Base-by-base conservation (phyloP, 2,797 vertebrate genomes). In the Mionectes olivaceus region DNA sequence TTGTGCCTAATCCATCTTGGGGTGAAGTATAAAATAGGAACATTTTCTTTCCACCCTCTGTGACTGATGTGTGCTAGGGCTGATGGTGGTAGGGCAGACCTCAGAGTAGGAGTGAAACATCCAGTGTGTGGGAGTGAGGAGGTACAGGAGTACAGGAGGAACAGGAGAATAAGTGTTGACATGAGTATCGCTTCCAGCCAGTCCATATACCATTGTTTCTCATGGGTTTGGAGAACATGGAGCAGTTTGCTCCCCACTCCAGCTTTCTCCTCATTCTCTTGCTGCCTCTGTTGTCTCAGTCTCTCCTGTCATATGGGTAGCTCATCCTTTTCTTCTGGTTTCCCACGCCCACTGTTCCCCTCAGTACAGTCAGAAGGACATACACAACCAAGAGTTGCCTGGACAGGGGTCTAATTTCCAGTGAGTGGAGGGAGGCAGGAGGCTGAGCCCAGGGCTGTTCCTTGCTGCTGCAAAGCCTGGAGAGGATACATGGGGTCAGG, bases 281-380 rank as follows among this genome's bases (percentile, higher is more conserved):
- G 9, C 59, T 52, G 47, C 16, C 19, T 35, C 0, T 10, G 16
- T 24, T 68, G 32, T 53, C 41, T 73, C 53, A 3, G 37, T 21
- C 47, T 67, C 73, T 86, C 49, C 67, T 35, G 12, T 23, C 23
- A 0, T 9, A 19, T 46, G 14, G 6, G 28, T 53, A 64, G 56
- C 70, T 78, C 1, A 3, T 47, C 35, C 57, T n/a, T 75, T 75
- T 53, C 61, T 67, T 55, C 65, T 60, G 57, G 30, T 46, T 46
- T 30, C 15, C 5, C 11, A 19, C 8, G 19, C 2, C 2, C n/a
- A 1, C 50, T 7, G 63, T 19, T 76, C 41, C 55, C 46, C 2
- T 2, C 16, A 5, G 49, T n/a, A 5, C 56, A 15, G 33, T 3
- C 25, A 1, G 64, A 28, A 23, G 41, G 53, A 71, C 0, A 0